Evolutionary conservation across 2,888 invertebrate genomes (phyloP).

Genomic region (Scelioninae gen. 2): DNA sequence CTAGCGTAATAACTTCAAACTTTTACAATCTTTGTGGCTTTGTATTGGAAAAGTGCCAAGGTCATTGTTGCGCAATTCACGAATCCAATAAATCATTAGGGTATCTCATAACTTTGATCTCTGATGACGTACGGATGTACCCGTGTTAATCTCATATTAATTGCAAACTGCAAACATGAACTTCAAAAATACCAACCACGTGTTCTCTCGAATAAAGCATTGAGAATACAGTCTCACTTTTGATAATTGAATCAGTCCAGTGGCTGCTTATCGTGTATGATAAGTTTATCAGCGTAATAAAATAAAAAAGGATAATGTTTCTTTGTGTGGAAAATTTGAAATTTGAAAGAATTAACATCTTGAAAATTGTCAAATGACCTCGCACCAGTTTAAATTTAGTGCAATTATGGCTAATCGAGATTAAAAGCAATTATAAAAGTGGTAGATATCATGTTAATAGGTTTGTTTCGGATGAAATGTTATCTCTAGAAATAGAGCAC

Average conservation of each 20-base stretch:
- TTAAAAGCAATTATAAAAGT: slow-evolving; percentile 33
- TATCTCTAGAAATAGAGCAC: slow-evolving; percentile 39
- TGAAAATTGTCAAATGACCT: slow-evolving; percentile 17
- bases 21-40: slow-evolving; percentile 52
- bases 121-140: neutral
- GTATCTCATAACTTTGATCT: slow-evolving; percentile 30
- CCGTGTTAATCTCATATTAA: slow-evolving; percentile 34
- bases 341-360: too few species aligned
- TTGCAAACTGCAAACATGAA: slow-evolving; percentile 2
- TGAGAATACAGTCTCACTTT: too few species aligned
- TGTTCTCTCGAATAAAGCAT: too few species aligned
- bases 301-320: too few species aligned
- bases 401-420: slow-evolving; percentile 5
- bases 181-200: too few species aligned
- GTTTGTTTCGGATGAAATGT: slow-evolving; percentile 28
- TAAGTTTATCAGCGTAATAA: too few species aligned
- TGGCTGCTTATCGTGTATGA: too few species aligned
- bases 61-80: slow-evolving; percentile 42
- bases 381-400: slow-evolving; percentile 16
- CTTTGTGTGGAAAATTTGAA: too few species aligned
- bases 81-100: slow-evolving; percentile 44
- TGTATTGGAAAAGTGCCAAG: slow-evolving; percentile 56
- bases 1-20: slow-evolving; percentile 37
- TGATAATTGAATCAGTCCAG: too few species aligned
- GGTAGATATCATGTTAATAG: slow-evolving; percentile 35